Evolutionary conservation across 2,888 invertebrate genomes (phyloP).

Genomic region (Anthophora plumipes): DNA sequence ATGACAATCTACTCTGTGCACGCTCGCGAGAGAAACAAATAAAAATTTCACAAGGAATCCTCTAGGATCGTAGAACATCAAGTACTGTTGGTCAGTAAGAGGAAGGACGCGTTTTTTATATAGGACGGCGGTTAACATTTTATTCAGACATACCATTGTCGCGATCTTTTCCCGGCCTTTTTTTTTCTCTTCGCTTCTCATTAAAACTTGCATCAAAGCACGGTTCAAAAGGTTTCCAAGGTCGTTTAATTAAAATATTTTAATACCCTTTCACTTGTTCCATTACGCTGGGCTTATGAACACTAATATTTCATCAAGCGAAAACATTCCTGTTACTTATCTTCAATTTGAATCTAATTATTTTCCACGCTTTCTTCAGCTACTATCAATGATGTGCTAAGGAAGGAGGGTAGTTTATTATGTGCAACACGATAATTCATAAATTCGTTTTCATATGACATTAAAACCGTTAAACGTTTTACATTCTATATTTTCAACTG

Average conservation of each 20-base stretch:
- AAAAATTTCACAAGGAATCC: neutral
- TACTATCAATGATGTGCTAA: neutral
- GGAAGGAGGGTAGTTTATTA: no score
- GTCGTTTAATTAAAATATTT: constrained; percentile 18
- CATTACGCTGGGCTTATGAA: neutral
- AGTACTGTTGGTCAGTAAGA: constrained; percentile 25
- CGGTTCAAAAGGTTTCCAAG: neutral
- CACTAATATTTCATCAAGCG: neutral
- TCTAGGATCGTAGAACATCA: neutral
- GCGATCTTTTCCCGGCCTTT: neutral
- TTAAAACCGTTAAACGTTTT: no score
- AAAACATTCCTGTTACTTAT: neutral
- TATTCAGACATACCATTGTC: constrained; percentile 15
- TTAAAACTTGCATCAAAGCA: constrained; percentile 6
- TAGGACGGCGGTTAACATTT: constrained; percentile 23
- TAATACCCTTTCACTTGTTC: neutral
- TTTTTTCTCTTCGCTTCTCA: constrained; percentile 1
- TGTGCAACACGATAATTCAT: no score
- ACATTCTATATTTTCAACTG: no score
- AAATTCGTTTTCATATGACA: no score
- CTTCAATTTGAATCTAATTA: neutral
- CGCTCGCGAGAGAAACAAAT: neutral
- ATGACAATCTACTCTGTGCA: neutral
- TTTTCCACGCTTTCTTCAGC: neutral
- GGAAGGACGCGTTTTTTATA: constrained; percentile 15